Conservation (phyloP, 1,140 invertebrate genomes). For the Asobara japonica region DNA sequence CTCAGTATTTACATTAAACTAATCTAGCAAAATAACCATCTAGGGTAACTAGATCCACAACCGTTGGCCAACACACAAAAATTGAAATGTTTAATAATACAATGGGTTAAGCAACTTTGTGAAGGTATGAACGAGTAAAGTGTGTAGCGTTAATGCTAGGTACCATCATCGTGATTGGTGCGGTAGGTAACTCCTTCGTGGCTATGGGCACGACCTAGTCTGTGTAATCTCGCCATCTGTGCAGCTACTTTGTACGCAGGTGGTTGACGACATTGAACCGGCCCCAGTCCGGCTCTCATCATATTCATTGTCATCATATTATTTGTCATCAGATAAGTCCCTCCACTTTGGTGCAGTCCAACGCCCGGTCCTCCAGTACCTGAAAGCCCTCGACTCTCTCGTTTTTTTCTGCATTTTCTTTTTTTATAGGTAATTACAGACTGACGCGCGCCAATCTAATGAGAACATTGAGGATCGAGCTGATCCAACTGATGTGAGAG, state of each 20-base stretch:
- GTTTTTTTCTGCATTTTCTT: conserved; percentile 47
- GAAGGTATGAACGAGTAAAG: neutral
- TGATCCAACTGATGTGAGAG: too few species aligned
- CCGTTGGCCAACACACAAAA: too few species aligned
- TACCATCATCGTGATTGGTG: conserved; percentile 74
- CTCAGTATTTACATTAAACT: too few species aligned
- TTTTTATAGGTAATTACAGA: conserved; percentile 1
- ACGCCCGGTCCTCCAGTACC: conserved; percentile 56
- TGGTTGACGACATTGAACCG: conserved; percentile 68
- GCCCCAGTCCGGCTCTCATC: conserved; percentile 47
- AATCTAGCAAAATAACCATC: too few species aligned
- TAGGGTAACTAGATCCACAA: too few species aligned
- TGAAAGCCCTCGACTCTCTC: conserved; percentile 64
- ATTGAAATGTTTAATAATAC: conserved; percentile 31
- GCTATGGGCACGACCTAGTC: conserved; percentile 83
- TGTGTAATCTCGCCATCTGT: conserved; percentile 81
- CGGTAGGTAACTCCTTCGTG: conserved; percentile 83
- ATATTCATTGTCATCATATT: conserved; percentile 40
- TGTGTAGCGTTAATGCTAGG: conserved; percentile 75
- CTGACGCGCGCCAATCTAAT: neutral
- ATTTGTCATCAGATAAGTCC: conserved; percentile 37
- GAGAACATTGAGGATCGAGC: too few species aligned
- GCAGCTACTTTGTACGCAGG: conserved; percentile 81
- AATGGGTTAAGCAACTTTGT: conserved; percentile 48
- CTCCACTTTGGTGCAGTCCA: conserved; percentile 50